Conservation (phyloP, 2,797 vertebrate genomes). For the Pagetopsis macropterus region DNA sequence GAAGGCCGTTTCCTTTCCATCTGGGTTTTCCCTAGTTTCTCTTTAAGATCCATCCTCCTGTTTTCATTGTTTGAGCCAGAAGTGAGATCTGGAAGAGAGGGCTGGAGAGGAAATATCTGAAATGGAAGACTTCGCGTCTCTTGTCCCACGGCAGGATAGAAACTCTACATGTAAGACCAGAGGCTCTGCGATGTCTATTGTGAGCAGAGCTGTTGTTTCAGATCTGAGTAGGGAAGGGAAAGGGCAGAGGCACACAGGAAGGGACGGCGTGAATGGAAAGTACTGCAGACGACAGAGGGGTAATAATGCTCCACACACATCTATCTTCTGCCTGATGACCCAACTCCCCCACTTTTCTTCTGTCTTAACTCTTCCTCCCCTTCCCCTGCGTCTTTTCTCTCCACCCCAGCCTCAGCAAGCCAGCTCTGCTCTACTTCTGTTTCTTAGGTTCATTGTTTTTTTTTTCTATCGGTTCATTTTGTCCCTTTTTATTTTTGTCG, state of each 20-base stretch:
- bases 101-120: slow-evolving; percentile 23
- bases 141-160: slow-evolving; percentile 16
- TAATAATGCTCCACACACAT: slow-evolving; percentile 45
- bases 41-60: slow-evolving; percentile 24
- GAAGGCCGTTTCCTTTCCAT: slow-evolving; percentile 2
- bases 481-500: slow-evolving; percentile 77
- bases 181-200: slow-evolving; percentile 27
- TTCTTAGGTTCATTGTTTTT: slow-evolving; percentile 47
- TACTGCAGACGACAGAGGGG: slow-evolving; percentile 33
- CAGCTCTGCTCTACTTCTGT: slow-evolving; percentile 65
- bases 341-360: neutral
- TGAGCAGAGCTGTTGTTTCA: slow-evolving; percentile 24
- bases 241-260: slow-evolving; percentile 44
- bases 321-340: slow-evolving; percentile 37
- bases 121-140: slow-evolving; percentile 27
- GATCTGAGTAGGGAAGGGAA: neutral
- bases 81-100: slow-evolving; percentile 37
- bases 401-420: slow-evolving; percentile 49
- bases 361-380: slow-evolving; percentile 18
- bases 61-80: slow-evolving; percentile 55
- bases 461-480: slow-evolving; percentile 44
- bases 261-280: slow-evolving; percentile 54
- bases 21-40: slow-evolving; percentile 14
- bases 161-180: slow-evolving; percentile 35
- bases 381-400: slow-evolving; percentile 17